Percentiles rank a stretch among this genome's conserved stretches.
Conservation (phyloP, 2,888 invertebrate species). For the Dolomedes plantarius region DNA sequence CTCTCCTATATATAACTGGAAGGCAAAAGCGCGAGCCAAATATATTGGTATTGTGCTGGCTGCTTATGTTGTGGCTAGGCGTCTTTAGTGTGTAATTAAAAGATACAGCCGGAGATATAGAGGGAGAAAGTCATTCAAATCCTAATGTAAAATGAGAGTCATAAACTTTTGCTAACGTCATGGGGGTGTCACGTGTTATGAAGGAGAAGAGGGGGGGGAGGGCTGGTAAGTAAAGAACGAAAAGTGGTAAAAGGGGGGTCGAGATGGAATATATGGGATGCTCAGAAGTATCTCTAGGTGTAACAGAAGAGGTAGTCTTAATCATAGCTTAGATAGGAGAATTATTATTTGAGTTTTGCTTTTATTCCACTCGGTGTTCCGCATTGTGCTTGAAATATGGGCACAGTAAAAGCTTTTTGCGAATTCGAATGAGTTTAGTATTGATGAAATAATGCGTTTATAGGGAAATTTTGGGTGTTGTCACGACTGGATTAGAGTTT, state of each 20-base stretch:
- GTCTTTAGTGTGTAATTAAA: conserved; percentile 71
- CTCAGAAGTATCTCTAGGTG: conserved; percentile 13
- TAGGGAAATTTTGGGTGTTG: too few species aligned
- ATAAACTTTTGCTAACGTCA: conserved; percentile 33
- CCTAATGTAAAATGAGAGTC: conserved; percentile 61
- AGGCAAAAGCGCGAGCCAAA: conserved; percentile 58
- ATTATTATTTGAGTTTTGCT: background rate
- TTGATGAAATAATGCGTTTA: conserved; percentile 6
- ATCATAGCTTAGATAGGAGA: background rate
- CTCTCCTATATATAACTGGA: background rate
- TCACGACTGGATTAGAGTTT: too few species aligned
- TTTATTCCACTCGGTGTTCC: background rate
- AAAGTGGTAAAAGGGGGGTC: conserved; percentile 4
- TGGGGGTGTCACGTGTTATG: conserved; percentile 16
- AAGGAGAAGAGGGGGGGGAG: background rate
- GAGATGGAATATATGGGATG: background rate
- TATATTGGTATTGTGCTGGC: conserved; percentile 68
- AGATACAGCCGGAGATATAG: conserved; percentile 60
- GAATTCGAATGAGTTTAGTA: background rate
- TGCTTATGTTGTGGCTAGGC: conserved; percentile 38
- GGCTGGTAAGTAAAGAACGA: background rate
- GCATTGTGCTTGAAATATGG: background rate
- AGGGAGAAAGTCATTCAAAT: conserved; percentile 65
- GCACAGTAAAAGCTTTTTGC: conserved; percentile 3
- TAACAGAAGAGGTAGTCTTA: conserved; percentile 8